Conservation (phyloP, 2,888 invertebrate genomes). For the Theristus sp. region DNA sequence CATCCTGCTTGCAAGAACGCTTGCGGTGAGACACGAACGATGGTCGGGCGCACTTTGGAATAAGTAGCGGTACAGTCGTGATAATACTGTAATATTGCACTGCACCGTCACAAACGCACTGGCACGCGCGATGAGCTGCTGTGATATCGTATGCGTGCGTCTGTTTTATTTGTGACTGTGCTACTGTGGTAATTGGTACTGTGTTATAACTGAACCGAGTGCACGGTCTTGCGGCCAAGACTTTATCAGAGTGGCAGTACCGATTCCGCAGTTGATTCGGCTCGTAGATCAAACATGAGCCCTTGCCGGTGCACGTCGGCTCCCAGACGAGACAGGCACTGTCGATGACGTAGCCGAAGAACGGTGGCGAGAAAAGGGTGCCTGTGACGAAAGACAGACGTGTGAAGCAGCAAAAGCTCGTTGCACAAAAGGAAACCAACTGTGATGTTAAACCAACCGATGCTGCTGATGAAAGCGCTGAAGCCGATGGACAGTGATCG, state of each 20-base stretch:
- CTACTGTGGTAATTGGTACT: no score
- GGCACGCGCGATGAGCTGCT: no score
- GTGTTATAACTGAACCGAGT: no score
- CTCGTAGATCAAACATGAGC: slow-evolving; percentile 31
- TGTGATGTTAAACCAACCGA: slow-evolving; percentile 11
- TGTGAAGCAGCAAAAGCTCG: neutral
- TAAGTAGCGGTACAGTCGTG: no score
- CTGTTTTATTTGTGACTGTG: no score
- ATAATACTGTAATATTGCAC: neutral
- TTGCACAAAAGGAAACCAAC: neutral
- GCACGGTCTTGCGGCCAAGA: no score
- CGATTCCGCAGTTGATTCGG: slow-evolving; percentile 24
- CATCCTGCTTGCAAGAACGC: slow-evolving; percentile 13
- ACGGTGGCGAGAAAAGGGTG: slow-evolving; percentile 30
- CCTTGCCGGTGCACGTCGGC: slow-evolving; percentile 24
- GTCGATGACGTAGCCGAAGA: slow-evolving; percentile 32
- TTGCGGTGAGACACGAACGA: no score
- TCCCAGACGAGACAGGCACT: slow-evolving; percentile 31
- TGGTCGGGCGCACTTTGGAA: no score
- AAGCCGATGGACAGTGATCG: slow-evolving; percentile 24
- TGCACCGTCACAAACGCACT: neutral
- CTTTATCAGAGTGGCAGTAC: slow-evolving; percentile 12
- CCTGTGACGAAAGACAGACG: slow-evolving; percentile 11
- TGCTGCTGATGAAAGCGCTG: slow-evolving; percentile 24
- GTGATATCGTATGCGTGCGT: no score